A percentile compares a stretch with the other conserved stretches of the same genome.
Evolutionary conservation across 1,140 invertebrate genomes (phyloP).

Genomic region (Phthorimaea operculella): DNA sequence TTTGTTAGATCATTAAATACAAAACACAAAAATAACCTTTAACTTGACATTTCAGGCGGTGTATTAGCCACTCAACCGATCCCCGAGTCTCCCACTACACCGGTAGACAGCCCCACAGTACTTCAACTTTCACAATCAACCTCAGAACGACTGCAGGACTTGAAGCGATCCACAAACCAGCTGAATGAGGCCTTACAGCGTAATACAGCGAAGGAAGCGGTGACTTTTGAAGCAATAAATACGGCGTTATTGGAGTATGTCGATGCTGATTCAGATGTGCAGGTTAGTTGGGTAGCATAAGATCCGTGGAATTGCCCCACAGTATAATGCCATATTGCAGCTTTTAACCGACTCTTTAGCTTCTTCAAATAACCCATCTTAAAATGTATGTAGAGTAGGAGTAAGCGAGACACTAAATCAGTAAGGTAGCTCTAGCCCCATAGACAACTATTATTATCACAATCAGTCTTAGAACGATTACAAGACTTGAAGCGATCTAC

Average conservation of each 20-base stretch:
- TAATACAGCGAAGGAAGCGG: not conserved
- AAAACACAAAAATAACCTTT: too few relatives aligned
- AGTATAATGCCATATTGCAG: too few relatives aligned
- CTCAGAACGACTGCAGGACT: constrained; percentile 48
- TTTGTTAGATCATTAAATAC: too few relatives aligned
- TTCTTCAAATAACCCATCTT: too few relatives aligned
- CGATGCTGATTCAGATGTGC: too few relatives aligned
- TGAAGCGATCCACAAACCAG: constrained; percentile 52
- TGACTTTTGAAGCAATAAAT: too few relatives aligned
- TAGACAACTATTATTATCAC: constrained; percentile 26
- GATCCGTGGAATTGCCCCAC: too few relatives aligned
- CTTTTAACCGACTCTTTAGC: too few relatives aligned
- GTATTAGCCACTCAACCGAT: constrained; percentile 39
- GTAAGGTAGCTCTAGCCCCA: constrained; percentile 31
- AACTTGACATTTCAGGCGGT: not conserved
- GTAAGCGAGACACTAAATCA: too few relatives aligned
- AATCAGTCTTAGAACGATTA: constrained; percentile 44
- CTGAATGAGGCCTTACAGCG: constrained; percentile 48
- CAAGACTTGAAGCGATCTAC: constrained; percentile 55
- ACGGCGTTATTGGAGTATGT: too few relatives aligned
- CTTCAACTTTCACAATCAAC: constrained; percentile 35
- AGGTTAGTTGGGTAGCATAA: too few relatives aligned
- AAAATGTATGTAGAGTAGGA: too few relatives aligned
- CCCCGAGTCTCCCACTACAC: constrained; percentile 48
- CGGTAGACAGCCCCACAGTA: constrained; percentile 31